A percentile compares a stretch with the other conserved stretches of the same genome.
These are phyloP conservation scores for Pyrocephalus nanus DNA, from an alignment of 2,797 vertebrate genomes.

Conservation along the genomic window DNA sequence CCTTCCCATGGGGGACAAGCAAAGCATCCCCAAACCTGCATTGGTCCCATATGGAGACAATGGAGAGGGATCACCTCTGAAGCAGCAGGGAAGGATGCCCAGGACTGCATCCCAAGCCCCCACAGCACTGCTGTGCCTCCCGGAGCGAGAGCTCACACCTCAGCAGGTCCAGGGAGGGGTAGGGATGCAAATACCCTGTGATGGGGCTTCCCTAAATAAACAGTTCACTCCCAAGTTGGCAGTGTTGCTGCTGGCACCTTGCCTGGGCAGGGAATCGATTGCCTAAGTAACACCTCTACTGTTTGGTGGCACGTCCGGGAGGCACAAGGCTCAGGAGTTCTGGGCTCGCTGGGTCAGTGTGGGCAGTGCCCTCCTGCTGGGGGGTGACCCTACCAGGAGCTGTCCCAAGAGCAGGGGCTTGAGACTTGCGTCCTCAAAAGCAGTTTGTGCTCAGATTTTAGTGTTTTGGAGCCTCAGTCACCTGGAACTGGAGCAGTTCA, in stretches of 20 bases:
- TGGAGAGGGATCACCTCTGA: background rate
- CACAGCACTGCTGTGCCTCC: background rate
- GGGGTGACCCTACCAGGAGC: background rate
- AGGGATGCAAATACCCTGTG: accelerated
- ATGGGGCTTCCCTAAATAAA: background rate
- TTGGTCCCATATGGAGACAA: accelerated
- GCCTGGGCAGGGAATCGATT: background rate
- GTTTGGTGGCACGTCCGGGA: background rate
- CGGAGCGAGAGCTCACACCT: accelerated
- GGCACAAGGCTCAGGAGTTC: background rate
- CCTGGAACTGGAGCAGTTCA: background rate
- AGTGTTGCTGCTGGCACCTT: background rate
- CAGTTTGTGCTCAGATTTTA: background rate
- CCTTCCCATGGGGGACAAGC: background rate
- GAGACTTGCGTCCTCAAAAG: background rate
- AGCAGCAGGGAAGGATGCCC: background rate
- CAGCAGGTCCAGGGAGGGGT: no score
- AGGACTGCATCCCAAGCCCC: background rate
- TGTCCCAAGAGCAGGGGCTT: background rate
- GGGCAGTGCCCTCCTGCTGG: background rate
- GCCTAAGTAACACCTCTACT: accelerated
- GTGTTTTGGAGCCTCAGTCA: background rate
- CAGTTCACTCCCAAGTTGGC: background rate
- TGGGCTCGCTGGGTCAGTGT: accelerated
- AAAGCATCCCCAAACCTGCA: background rate